phyloP scores from a whole-genome alignment of 2,113 vertebrate genomes.

The Lepidiolamprologus cunningtoni region DNA sequence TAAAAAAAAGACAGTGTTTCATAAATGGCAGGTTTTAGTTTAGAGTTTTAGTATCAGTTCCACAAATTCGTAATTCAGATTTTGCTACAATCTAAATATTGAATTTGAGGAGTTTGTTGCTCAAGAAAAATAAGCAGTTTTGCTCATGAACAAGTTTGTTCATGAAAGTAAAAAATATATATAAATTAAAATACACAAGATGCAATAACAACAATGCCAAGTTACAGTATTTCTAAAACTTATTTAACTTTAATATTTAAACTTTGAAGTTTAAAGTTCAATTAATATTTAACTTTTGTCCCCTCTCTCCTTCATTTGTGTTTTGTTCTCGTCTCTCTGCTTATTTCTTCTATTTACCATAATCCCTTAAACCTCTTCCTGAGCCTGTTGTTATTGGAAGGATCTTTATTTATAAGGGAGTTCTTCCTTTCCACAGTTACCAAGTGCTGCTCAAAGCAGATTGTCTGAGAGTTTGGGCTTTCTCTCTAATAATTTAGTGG shows the following conservation, averaged over 20 bases:
- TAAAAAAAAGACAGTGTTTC: neutral
- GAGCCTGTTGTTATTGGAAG: neutral
- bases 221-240: neutral
- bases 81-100: neutral
- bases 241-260: neutral
- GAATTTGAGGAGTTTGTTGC: neutral
- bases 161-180: rapidly evolving
- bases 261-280: neutral
- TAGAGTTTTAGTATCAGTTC: neutral
- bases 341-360: neutral
- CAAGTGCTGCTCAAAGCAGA: neutral
- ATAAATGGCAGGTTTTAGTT: neutral
- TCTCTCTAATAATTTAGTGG: neutral
- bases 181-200: neutral
- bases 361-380: neutral
- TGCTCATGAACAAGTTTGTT: neutral
- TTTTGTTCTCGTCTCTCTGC: neutral
- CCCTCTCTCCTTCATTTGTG: neutral
- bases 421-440: neutral
- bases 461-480: neutral
- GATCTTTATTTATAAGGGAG: neutral
- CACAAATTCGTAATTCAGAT: neutral
- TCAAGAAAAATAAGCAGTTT: neutral
- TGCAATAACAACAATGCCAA: neutral
- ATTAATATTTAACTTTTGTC: neutral